Evolutionary conservation across 2,888 invertebrate genomes (phyloP).

Genomic region (Andrena minutula): DNA sequence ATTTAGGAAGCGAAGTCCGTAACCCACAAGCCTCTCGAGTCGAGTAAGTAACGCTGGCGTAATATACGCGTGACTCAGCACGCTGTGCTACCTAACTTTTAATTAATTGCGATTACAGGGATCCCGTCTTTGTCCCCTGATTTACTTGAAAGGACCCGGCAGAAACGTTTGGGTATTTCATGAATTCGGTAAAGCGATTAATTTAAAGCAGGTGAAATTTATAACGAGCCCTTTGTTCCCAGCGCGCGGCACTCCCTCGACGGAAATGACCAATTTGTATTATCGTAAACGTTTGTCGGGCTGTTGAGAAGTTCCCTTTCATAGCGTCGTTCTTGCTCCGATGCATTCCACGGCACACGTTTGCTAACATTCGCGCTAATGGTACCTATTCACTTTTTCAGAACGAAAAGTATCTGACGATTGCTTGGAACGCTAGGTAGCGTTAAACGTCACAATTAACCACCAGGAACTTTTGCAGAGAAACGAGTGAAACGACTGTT

Average conservation of each 20-base stretch:
- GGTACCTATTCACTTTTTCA: too few relatives aligned
- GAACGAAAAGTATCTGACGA: too few relatives aligned
- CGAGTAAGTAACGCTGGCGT: slow-evolving; percentile 2
- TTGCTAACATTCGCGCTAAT: too few relatives aligned
- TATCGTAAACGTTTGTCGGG: background rate
- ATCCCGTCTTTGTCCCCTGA: slow-evolving; percentile 33
- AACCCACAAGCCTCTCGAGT: background rate
- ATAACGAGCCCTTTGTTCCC: slow-evolving; percentile 31
- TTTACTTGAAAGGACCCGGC: slow-evolving; percentile 34
- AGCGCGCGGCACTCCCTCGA: background rate
- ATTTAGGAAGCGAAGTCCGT: background rate
- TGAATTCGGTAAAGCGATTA: slow-evolving; percentile 48
- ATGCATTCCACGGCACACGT: background rate
- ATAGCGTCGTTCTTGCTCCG: background rate
- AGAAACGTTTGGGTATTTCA: slow-evolving; percentile 46
- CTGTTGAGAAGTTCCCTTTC: slow-evolving; percentile 4
- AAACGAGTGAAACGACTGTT: too few relatives aligned
- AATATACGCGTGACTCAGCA: slow-evolving; percentile 10
- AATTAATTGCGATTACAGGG: slow-evolving; percentile 56
- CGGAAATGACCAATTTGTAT: slow-evolving; percentile 36
- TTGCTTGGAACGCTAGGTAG: too few relatives aligned
- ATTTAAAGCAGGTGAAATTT: slow-evolving; percentile 49
- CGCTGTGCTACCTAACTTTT: slow-evolving; percentile 45
- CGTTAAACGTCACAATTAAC: too few relatives aligned
- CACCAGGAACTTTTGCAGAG: too few relatives aligned